These are phyloP conservation scores for Tachysurus vachellii DNA, from an alignment of 2,113 vertebrate genomes.

Conservation along the genomic window DNA sequence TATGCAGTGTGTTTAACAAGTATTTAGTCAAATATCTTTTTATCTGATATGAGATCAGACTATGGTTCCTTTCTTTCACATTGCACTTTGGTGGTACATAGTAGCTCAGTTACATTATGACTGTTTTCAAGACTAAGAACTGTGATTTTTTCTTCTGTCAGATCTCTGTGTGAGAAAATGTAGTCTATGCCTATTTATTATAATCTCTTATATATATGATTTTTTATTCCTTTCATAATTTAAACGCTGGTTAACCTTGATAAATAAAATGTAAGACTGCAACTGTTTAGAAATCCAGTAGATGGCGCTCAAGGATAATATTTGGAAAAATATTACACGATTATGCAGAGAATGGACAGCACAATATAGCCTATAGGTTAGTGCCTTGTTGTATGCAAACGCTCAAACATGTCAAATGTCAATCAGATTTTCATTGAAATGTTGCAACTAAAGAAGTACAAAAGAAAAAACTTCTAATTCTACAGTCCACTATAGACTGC, in stretches of 20 bases:
- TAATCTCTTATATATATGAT: neutral
- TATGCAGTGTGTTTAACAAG: neutral
- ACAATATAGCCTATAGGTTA: neutral
- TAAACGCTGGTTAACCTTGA: neutral
- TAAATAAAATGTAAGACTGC: neutral
- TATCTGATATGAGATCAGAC: neutral
- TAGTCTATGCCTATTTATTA: neutral
- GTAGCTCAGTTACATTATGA: neutral
- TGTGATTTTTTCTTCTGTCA: neutral
- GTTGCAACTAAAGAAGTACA: neutral
- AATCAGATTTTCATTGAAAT: neutral
- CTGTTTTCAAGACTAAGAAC: neutral
- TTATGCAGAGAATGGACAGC: neutral
- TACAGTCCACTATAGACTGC: neutral
- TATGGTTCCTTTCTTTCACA: too few species aligned
- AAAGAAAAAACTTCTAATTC: neutral
- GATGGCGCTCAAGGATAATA: constrained; percentile 64
- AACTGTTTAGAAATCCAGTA: constrained; percentile 41
- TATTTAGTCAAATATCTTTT: neutral
- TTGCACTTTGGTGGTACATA: neutral
- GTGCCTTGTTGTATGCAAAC: neutral
- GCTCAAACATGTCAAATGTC: neutral
- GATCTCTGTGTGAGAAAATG: neutral
- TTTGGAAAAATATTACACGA: constrained; percentile 16
- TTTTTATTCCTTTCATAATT: neutral